Base-by-base conservation (phyloP, 1,140 invertebrate species). In the Cyclina sinensis region DNA sequence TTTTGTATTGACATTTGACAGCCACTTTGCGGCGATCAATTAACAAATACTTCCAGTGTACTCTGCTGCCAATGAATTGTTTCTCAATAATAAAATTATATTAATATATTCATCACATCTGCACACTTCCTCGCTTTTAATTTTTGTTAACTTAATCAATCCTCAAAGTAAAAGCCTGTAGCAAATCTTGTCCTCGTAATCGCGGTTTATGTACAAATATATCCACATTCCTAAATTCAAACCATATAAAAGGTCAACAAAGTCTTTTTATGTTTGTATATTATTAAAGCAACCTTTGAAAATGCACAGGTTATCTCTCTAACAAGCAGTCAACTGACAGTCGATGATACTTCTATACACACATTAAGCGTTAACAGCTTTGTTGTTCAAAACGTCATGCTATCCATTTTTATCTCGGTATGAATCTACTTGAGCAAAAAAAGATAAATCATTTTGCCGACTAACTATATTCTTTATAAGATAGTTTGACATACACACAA, bases 281-380 rank as follows among this genome's bases (percentile, higher is more conserved):
- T 84, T 84, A 84, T 84, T 84, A 78, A 86, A 68, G 21, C 48
- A 73, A 86, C 84, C 84, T 76, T 74, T 70, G 62, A 70, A 83
- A 76, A 85, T 39, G 35, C 43, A 59, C 84, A 78, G 84, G 84
- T 86, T 86, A 86, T 86, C 84, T 74, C 27, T 76, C 35, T 46
- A 74, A 78, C 57, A 62, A 78, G 70, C 48, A 86, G 73, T 62
- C 51, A 65, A 37, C 37, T 78, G 54, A 86, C 84, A 78, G 43
- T 27, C 46, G 81, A 48, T 54, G 84, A 78, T 76, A 76, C 70
- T 65, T n/a, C 46, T 51, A 78, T 57, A 74, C 84, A 86, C 74
- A 86, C 84, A 86, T 78, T 78, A 86, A 70, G 70, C 65, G 70
- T 65, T 86, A 86, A 86, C 84, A 86, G 43, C 84, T 78, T 65